A percentile compares a stretch with the other conserved stretches of the same genome.
Conservation (phyloP, 2,888 invertebrate genomes). For the Amblyjoppa proteus region DNA sequence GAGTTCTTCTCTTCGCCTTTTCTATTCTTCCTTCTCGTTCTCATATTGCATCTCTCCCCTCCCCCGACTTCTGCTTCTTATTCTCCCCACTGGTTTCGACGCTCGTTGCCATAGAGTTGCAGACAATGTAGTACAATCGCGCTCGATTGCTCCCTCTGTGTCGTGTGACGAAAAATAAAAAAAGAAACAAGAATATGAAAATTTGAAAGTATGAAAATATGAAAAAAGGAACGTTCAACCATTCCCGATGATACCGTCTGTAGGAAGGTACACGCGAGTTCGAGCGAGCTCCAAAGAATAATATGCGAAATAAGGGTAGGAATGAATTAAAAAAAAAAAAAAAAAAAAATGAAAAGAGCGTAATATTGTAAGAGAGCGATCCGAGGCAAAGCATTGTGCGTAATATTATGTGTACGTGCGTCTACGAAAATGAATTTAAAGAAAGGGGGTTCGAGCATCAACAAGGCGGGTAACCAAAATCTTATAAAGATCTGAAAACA, state of each 20-base stretch:
- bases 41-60: neutral
- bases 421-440: constrained; percentile 68
- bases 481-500: constrained; percentile 3
- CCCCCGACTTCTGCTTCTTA: constrained; percentile 1
- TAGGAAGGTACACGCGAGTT: constrained; percentile 34
- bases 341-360: constrained; percentile 32
- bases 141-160: constrained; percentile 4
- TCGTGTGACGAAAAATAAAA: neutral
- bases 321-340: constrained; percentile 2
- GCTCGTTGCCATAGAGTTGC: constrained; percentile 10
- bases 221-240: constrained; percentile 57
- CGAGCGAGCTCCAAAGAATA: constrained; percentile 9
- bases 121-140: constrained; percentile 37
- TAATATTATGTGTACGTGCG: constrained; percentile 71
- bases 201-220: neutral
- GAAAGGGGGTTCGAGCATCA: neutral
- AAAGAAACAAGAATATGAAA: neutral
- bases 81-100: constrained; percentile 9
- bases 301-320: constrained; percentile 28
- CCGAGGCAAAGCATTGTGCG: constrained; percentile 81
- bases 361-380: constrained; percentile 63
- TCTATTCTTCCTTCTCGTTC: constrained; percentile 8
- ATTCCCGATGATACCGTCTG: constrained; percentile 29
- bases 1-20: constrained; percentile 30
- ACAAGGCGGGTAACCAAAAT: neutral